These are phyloP conservation scores for Patella vulgata DNA, from an alignment of 1,140 invertebrate genomes.

Conservation along the genomic window DNA sequence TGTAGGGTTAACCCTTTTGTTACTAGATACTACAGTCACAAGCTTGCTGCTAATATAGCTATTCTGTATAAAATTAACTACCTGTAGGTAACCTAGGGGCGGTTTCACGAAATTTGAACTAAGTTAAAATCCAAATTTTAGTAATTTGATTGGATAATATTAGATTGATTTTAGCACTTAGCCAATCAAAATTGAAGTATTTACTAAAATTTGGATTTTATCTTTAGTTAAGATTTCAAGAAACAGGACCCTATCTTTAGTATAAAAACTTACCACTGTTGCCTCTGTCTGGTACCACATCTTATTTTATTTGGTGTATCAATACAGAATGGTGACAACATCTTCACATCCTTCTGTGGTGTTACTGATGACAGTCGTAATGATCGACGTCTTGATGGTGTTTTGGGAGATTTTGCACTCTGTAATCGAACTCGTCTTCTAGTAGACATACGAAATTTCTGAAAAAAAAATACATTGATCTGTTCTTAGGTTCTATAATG, in stretches of 20 bases:
- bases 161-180: no score
- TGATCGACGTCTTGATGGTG: not conserved
- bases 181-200: no score
- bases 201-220: no score
- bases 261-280: conserved; percentile 3
- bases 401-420: conserved; percentile 18
- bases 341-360: conserved; percentile 27
- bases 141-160: no score
- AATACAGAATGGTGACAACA: conserved; percentile 47
- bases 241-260: no score
- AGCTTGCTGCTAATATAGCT: not conserved
- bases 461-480: conserved; percentile 2
- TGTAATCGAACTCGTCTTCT: conserved; percentile 26
- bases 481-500: no score
- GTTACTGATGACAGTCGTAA: conserved; percentile 10
- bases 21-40: not conserved
- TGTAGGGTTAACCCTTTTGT: not conserved
- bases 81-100: no score
- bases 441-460: conserved; percentile 47
- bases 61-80: not conserved
- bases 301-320: conserved; percentile 38
- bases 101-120: no score
- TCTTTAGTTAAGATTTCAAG: no score
- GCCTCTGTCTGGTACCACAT: conserved; percentile 17
- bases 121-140: no score